These are phyloP conservation scores for Temnothorax rugatulus DNA, from an alignment of 2,888 invertebrate species.

Conservation along the genomic window DNA sequence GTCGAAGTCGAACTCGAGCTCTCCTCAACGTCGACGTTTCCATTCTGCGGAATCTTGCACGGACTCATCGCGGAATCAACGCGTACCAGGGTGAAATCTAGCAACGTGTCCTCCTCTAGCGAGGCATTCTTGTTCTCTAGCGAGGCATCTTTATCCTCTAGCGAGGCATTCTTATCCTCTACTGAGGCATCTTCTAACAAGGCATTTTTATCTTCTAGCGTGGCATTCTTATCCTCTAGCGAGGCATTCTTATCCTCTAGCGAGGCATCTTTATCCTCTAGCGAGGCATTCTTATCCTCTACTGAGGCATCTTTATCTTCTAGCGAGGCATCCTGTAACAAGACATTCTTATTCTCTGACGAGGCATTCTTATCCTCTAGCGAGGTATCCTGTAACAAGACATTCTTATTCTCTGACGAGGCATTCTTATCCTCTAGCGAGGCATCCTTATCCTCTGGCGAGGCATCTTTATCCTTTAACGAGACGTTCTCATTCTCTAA, in stretches of 20 bases:
- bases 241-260: not conserved
- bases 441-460: not conserved
- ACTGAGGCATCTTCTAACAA: not conserved
- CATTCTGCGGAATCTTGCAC: not conserved
- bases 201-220: not conserved
- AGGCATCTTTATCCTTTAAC: not conserved
- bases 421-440: not conserved
- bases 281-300: not conserved
- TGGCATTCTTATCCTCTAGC: not conserved
- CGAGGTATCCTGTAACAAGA: not conserved
- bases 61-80: not conserved
- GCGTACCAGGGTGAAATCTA: not conserved
- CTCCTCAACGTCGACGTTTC: not conserved
- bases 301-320: not conserved
- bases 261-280: not conserved
- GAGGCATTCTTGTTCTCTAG: not conserved
- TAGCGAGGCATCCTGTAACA: not conserved
- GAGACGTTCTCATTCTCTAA: not conserved
- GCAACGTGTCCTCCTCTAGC: not conserved
- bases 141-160: not conserved
- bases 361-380: no score
- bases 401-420: not conserved
- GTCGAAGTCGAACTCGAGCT: slow-evolving; percentile 6
- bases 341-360: not conserved
- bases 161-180: not conserved